Conservation (phyloP, 2,797 vertebrate genomes). For the Propithecus deckenii region DNA sequence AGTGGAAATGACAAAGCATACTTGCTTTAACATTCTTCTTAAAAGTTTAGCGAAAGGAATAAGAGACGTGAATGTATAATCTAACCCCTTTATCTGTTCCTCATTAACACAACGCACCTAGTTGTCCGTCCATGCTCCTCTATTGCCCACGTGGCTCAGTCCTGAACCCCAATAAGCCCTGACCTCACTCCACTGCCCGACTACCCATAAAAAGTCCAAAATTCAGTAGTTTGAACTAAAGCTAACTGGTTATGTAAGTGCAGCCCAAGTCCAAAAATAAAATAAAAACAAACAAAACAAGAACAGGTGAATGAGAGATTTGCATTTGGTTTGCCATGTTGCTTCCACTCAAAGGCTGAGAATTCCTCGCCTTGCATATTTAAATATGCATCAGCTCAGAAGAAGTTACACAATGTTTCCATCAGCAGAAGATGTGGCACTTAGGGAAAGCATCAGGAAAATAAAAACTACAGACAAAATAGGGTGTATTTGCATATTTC, state of each 20-base stretch:
- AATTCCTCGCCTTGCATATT: constrained; percentile 52
- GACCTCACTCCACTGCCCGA: constrained; percentile 28
- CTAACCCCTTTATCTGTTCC: neutral
- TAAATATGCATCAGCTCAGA: constrained; percentile 78
- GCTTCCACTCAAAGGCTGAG: constrained; percentile 65
- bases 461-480: constrained; percentile 79
- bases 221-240: constrained; percentile 49
- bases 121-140: neutral
- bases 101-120: neutral
- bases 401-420: constrained; percentile 79
- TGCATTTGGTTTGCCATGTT: constrained; percentile 60
- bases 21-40: neutral
- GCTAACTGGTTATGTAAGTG: constrained; percentile 21
- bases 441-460: constrained; percentile 76
- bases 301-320: constrained; percentile 54
- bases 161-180: constrained; percentile 14
- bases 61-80: neutral
- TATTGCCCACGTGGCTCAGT: neutral
- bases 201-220: constrained; percentile 49
- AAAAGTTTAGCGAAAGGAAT: constrained; percentile 6
- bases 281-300: constrained; percentile 70
- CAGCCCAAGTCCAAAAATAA: constrained; percentile 55
- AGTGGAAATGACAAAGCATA: neutral
- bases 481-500: constrained; percentile 82
- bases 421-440: constrained; percentile 77